Conservation (phyloP, 2,888 invertebrate species). For the Ochropleura plecta region DNA sequence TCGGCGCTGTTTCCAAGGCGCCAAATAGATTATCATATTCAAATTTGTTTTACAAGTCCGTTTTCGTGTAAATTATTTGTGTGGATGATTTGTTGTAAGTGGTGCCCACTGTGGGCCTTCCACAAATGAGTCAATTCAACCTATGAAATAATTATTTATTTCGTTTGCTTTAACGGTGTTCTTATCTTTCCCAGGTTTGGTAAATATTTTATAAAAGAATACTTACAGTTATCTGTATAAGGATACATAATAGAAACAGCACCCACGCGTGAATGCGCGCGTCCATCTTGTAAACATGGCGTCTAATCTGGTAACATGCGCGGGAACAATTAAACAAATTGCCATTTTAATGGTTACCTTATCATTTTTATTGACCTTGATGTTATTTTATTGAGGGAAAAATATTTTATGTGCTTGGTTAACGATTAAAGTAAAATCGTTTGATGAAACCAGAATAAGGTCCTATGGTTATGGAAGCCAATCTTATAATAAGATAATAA, state of each 20-base stretch:
- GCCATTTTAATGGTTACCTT: slow-evolving; percentile 69
- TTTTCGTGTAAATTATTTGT: background rate
- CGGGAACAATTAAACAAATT: slow-evolving; percentile 72
- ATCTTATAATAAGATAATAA: no score
- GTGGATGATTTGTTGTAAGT: background rate
- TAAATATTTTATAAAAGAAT: slow-evolving; percentile 8
- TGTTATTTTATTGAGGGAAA: slow-evolving; percentile 22
- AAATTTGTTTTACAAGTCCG: background rate
- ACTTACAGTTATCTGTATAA: slow-evolving; percentile 82
- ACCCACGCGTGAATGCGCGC: slow-evolving; percentile 81
- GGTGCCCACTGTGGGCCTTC: background rate
- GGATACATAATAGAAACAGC: slow-evolving; percentile 79
- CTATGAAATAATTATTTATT: no score
- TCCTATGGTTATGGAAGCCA: background rate
- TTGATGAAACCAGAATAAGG: background rate
- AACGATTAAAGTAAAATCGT: background rate
- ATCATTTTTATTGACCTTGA: slow-evolving; percentile 51
- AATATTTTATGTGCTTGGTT: slow-evolving; percentile 10
- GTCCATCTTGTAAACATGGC: slow-evolving; percentile 86
- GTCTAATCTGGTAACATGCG: slow-evolving; percentile 66
- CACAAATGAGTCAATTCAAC: background rate
- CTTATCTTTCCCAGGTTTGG: no score
- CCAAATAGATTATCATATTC: no score
- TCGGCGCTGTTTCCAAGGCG: no score
- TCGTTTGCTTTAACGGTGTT: background rate